Conservation (phyloP, 1,140 invertebrate genomes). For the Dreissena polymorpha region DNA sequence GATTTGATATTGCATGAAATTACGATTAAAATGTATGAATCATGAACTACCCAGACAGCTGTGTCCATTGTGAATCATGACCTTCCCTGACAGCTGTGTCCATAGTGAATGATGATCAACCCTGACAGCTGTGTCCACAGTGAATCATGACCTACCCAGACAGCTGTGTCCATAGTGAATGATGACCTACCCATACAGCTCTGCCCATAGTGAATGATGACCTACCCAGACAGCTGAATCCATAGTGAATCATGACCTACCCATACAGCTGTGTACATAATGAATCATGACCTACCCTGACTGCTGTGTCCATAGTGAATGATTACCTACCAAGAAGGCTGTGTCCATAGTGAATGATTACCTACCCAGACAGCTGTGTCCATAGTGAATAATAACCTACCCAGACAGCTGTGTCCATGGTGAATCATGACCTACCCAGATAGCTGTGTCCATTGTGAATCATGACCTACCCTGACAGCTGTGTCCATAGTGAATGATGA, state of each 20-base stretch:
- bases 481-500: slow-evolving; percentile 99
- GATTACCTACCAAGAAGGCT: slow-evolving; percentile 91
- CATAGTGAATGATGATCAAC: slow-evolving; percentile 96
- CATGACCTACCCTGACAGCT: slow-evolving; percentile 93
- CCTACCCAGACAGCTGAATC: slow-evolving; percentile 94
- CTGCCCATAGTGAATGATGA: slow-evolving; percentile 99
- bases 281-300: slow-evolving; percentile 93
- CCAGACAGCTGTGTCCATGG: slow-evolving; percentile 98
- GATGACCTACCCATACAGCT: slow-evolving; percentile 93
- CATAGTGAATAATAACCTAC: slow-evolving; percentile 95
- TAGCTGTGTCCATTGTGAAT: slow-evolving; percentile 99
- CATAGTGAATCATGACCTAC: slow-evolving; percentile 95
- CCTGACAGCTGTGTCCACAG: slow-evolving; percentile 98
- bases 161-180: slow-evolving; percentile 99
- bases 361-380: slow-evolving; percentile 94
- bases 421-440: slow-evolving; percentile 93
- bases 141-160: slow-evolving; percentile 93
- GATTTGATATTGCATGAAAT: too few species aligned
- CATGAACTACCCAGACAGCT: slow-evolving; percentile 93
- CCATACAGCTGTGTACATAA: slow-evolving; percentile 98
- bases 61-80: slow-evolving; percentile 99
- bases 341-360: too few species aligned
- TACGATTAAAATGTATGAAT: too few species aligned
- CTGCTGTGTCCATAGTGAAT: slow-evolving; percentile 99
- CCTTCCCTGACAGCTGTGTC: slow-evolving; percentile 94